A percentile compares a stretch with the other conserved stretches of the same genome.
These are phyloP conservation scores for Holothuria scabra DNA, from an alignment of 53 echinoderm and acorn worm species.

Conservation along the genomic window DNA sequence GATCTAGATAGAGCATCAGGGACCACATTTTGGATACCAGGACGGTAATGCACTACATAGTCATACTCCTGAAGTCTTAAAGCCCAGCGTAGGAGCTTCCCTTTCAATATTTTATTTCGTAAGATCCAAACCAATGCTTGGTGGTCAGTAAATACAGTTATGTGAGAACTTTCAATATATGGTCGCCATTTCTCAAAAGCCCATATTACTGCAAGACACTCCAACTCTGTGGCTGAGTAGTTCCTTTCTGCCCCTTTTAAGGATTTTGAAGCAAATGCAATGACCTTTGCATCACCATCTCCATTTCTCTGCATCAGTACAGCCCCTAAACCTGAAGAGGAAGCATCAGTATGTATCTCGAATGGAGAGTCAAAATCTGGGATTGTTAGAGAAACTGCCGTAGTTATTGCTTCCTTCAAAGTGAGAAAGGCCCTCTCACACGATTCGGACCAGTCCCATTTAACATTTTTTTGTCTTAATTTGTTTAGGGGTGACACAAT, in stretches of 20 bases:
- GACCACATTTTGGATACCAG: too few relatives aligned
- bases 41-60: constrained; percentile 53
- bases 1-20: not conserved
- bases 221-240: constrained; percentile 52
- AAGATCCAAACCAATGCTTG: constrained; percentile 25
- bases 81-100: constrained; percentile 52
- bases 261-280: constrained; percentile 60
- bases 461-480: constrained; percentile 23
- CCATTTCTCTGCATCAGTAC: not conserved
- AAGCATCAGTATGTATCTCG: constrained; percentile 11
- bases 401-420: not conserved
- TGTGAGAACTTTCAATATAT: constrained; percentile 28
- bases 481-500: too few relatives aligned
- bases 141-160: constrained; percentile 27
- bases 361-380: not conserved
- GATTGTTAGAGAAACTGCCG: not conserved
- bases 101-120: constrained; percentile 26
- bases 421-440: too few relatives aligned
- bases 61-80: constrained; percentile 51
- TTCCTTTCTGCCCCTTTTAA: constrained; percentile 53
- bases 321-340: not conserved
- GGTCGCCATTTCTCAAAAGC: constrained; percentile 46
- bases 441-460: constrained; percentile 49
- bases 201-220: constrained; percentile 64
- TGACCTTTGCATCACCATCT: constrained; percentile 21